Conservation (phyloP, 2,797 vertebrate species). For the Cyprinella venusta region DNA sequence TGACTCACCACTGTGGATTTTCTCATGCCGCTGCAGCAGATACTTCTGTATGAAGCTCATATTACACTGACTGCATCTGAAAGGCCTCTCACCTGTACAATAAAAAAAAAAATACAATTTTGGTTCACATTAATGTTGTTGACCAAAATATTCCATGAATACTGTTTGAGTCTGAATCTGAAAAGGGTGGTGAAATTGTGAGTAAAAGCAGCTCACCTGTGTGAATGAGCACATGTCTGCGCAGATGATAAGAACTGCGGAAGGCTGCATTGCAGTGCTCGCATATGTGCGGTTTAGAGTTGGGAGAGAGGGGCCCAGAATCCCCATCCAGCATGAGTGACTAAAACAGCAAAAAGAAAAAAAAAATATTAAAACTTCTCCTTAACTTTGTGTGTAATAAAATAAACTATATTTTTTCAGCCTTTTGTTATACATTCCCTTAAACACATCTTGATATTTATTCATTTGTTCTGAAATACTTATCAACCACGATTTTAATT, state of each 20-base stretch:
- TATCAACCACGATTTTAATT: background rate
- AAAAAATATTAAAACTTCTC: background rate
- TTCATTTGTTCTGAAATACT: background rate
- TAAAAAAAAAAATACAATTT: constrained; percentile 69
- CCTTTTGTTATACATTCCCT: background rate
- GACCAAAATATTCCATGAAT: background rate
- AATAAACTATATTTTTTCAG: background rate
- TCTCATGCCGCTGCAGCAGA: constrained; percentile 95
- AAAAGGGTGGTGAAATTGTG: background rate
- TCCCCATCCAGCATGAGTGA: constrained; percentile 88
- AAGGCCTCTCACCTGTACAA: constrained; percentile 92
- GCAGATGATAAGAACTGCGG: constrained; percentile 97
- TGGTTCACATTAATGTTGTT: constrained; percentile 65
- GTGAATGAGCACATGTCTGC: constrained; percentile 97
- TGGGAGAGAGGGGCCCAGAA: constrained; percentile 87
- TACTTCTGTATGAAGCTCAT: constrained; percentile 99
- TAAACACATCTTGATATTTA: background rate
- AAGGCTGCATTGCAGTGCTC: constrained; percentile 99
- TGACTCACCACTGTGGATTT: constrained; percentile 93
- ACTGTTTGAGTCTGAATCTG: background rate
- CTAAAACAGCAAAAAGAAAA: constrained; percentile 60
- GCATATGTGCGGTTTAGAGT: constrained; percentile 97
- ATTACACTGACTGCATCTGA: constrained; percentile 98
- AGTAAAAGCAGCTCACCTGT: constrained; percentile 82
- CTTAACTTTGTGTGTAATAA: background rate